Evolutionary conservation across 2,113 vertebrate genomes (phyloP).

Genomic region (Pontoporia blainvillei): DNA sequence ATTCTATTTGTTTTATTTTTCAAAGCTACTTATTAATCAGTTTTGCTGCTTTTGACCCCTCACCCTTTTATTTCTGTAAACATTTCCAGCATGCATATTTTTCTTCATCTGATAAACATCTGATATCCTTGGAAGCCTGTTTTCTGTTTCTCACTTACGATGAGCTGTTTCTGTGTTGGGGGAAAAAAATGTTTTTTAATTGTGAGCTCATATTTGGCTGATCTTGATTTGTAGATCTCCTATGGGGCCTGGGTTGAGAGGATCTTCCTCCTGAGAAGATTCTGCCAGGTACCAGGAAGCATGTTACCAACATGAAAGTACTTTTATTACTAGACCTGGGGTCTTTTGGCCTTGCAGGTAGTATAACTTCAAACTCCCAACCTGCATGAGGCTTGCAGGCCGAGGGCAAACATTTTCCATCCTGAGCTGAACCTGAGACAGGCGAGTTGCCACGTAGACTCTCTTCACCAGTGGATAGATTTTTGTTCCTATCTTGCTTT

Average conservation of each 20-base stretch:
- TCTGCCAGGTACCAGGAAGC: neutral
- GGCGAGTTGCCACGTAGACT: neutral
- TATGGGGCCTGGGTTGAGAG: neutral
- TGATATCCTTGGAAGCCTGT: neutral
- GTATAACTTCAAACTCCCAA: neutral
- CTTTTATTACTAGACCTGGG: neutral
- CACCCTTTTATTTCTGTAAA: neutral
- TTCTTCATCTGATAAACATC: neutral
- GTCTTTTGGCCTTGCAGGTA: neutral
- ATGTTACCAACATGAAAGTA: neutral
- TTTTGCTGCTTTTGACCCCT: neutral
- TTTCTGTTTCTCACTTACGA: neutral
- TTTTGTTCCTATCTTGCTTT: neutral
- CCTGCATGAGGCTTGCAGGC: neutral
- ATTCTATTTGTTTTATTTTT: neutral
- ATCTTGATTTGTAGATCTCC: neutral
- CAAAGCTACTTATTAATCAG: neutral
- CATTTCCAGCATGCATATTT: neutral
- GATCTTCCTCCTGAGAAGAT: neutral
- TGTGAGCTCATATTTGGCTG: neutral
- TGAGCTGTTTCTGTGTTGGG: neutral
- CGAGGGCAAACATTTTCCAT: neutral
- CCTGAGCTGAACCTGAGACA: neutral
- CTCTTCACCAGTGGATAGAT: neutral
- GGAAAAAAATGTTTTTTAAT: neutral